A percentile compares a stretch with the other conserved stretches of the same genome.
These are phyloP conservation scores for Oncopeltus fasciatus DNA, from an alignment of 1,140 invertebrate species.

Conservation along the genomic window DNA sequence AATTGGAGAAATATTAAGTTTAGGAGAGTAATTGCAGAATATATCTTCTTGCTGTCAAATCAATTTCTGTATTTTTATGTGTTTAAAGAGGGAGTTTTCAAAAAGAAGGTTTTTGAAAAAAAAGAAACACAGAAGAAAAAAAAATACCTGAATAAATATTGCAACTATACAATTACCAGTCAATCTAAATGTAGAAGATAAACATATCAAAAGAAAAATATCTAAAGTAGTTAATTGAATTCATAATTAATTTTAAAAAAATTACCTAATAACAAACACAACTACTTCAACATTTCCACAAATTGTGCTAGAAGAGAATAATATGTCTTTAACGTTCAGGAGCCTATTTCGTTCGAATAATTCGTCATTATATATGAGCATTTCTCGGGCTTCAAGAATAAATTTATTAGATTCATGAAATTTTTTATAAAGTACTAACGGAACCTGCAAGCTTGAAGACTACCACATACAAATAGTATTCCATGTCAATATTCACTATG, in stretches of 20 bases:
- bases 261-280: not conserved
- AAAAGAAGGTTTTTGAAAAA: not conserved
- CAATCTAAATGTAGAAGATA: not conserved
- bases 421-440: too few species aligned
- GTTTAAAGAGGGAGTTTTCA: not conserved
- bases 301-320: not conserved
- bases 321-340: not conserved
- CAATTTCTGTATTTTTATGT: not conserved
- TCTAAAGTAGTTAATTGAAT: not conserved
- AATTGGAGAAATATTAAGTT: too few species aligned
- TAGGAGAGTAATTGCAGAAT: too few species aligned
- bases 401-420: too few species aligned
- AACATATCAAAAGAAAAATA: not conserved
- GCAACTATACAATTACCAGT: not conserved
- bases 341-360: not conserved
- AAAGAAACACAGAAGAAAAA: not conserved
- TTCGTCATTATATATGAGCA: not conserved
- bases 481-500: too few species aligned
- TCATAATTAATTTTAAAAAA: not conserved
- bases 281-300: not conserved
- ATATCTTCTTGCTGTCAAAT: too few species aligned
- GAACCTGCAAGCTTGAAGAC: too few species aligned
- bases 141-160: not conserved
- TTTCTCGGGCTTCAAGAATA: too few species aligned
- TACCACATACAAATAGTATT: too few species aligned